These are phyloP conservation scores for Chelmon rostratus DNA, from an alignment of 2,797 vertebrate species.

Conservation along the genomic window DNA sequence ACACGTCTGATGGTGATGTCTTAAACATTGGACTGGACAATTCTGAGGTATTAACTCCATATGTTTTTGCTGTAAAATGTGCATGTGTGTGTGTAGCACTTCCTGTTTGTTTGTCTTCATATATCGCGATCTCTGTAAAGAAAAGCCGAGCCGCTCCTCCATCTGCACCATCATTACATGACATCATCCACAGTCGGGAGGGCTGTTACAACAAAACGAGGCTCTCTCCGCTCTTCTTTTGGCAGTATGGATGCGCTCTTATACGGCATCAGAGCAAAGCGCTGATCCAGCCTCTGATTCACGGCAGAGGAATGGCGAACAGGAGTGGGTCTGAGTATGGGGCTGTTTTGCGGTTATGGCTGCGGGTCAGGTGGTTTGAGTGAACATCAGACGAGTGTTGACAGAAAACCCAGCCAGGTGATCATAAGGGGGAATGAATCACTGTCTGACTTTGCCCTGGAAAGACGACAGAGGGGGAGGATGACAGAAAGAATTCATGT, in stretches of 20 bases:
- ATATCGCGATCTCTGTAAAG: neutral
- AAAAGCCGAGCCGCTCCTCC: constrained; percentile 25
- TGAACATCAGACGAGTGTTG: constrained; percentile 52
- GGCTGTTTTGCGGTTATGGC: constrained; percentile 44
- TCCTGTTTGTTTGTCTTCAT: constrained; percentile 15
- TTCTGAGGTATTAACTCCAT: constrained; percentile 15
- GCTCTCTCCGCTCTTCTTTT: neutral
- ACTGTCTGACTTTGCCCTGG: constrained; percentile 59
- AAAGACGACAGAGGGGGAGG: constrained; percentile 12
- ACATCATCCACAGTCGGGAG: constrained; percentile 42
- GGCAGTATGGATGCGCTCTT: constrained; percentile 1
- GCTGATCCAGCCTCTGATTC: constrained; percentile 60
- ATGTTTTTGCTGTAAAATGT: constrained; percentile 3
- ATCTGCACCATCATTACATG: constrained; percentile 53
- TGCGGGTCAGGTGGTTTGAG: constrained; percentile 48
- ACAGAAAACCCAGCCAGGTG: constrained; percentile 63
- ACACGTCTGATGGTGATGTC: constrained; percentile 11
- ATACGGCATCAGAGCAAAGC: neutral
- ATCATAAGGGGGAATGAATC: constrained; percentile 61
- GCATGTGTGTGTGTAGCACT: neutral
- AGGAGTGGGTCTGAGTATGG: constrained; percentile 5
- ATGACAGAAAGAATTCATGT: constrained; percentile 7
- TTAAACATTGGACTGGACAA: constrained; percentile 34
- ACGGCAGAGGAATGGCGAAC: constrained; percentile 27
- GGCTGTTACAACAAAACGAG: constrained; percentile 28